Conservation (phyloP, 2,797 vertebrate species). For the Parotocinclus haroldoi region DNA sequence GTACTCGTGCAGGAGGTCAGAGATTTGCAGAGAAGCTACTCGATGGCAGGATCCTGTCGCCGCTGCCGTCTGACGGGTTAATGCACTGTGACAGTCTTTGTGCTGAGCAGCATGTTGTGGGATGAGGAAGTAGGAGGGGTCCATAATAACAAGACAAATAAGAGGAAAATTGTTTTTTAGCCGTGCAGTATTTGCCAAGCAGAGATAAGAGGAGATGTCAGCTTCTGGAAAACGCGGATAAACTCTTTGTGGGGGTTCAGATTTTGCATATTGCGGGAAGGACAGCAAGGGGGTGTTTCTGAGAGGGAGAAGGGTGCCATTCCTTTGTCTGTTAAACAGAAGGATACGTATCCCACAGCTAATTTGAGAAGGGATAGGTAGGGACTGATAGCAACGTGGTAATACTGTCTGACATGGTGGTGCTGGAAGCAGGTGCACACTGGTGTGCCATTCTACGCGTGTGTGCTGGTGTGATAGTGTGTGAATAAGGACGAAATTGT, state of each 20-base stretch:
- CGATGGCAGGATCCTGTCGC: slow-evolving; percentile 47
- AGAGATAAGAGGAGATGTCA: slow-evolving; percentile 76
- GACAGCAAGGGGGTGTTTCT: slow-evolving; percentile 48
- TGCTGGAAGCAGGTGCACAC: background rate
- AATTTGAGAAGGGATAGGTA: slow-evolving; percentile 24
- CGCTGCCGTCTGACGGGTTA: slow-evolving; percentile 33
- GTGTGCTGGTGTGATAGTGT: background rate
- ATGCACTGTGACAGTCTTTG: slow-evolving; percentile 44
- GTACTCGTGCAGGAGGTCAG: slow-evolving; percentile 38
- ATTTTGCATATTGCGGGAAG: slow-evolving; percentile 46
- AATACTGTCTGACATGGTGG: slow-evolving; percentile 6
- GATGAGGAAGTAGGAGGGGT: slow-evolving; percentile 49
- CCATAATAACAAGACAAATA: slow-evolving; percentile 62
- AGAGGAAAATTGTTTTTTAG: slow-evolving; percentile 75
- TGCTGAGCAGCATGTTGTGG: slow-evolving; percentile 42
- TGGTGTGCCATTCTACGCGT: background rate
- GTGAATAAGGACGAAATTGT: slow-evolving; percentile 20
- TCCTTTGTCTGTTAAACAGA: slow-evolving; percentile 44
- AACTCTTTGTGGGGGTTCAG: slow-evolving; percentile 50
- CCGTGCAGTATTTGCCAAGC: slow-evolving; percentile 72
- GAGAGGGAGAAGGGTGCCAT: slow-evolving; percentile 28
- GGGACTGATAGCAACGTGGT: slow-evolving; percentile 12
- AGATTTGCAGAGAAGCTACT: slow-evolving; percentile 42
- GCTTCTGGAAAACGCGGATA: slow-evolving; percentile 69
- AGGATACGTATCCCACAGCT: slow-evolving; percentile 36